These are phyloP conservation scores for Macrostomum lignano DNA, from an alignment of 1,140 invertebrate genomes.

Conservation along the genomic window DNA sequence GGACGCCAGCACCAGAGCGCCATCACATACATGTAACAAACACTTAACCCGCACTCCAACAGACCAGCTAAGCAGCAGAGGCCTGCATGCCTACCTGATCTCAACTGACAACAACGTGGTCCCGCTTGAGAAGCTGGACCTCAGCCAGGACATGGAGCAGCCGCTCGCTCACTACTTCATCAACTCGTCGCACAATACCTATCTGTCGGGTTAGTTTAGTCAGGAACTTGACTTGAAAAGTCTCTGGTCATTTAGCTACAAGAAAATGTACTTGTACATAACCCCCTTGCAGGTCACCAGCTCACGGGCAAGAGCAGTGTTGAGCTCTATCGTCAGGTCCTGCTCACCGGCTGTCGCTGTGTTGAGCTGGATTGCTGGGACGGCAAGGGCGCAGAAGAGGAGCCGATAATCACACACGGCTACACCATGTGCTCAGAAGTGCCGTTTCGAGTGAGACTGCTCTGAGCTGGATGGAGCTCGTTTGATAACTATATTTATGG, in stretches of 20 bases:
- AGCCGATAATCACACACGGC: slow-evolving; percentile 92
- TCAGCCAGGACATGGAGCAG: slow-evolving; percentile 94
- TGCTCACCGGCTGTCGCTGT: slow-evolving; percentile 74
- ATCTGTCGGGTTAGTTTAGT: slow-evolving; percentile 41
- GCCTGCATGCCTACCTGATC: slow-evolving; percentile 85
- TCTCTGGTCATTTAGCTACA: background rate
- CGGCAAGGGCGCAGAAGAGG: slow-evolving; percentile 56
- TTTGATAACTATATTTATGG: background rate
- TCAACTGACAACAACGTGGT: slow-evolving; percentile 96
- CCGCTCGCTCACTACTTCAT: slow-evolving; percentile 90
- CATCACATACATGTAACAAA: too few species aligned
- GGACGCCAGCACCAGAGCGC: slow-evolving; percentile 60
- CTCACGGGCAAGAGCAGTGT: slow-evolving; percentile 72
- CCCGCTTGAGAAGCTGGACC: slow-evolving; percentile 74
- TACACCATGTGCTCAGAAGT: slow-evolving; percentile 99
- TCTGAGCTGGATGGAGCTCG: background rate
- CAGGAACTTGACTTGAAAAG: background rate
- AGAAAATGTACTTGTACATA: background rate
- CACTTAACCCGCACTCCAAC: too few species aligned
- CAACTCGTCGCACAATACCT: slow-evolving; percentile 97
- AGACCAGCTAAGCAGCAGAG: too few species aligned
- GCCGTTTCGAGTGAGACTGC: slow-evolving; percentile 56
- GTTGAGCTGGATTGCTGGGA: slow-evolving; percentile 98
- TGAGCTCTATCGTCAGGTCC: slow-evolving; percentile 79
- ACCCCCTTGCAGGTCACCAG: slow-evolving; percentile 43